phyloP scores from a whole-genome alignment of 2,113 vertebrate genomes.

The Hydropotes inermis region DNA sequence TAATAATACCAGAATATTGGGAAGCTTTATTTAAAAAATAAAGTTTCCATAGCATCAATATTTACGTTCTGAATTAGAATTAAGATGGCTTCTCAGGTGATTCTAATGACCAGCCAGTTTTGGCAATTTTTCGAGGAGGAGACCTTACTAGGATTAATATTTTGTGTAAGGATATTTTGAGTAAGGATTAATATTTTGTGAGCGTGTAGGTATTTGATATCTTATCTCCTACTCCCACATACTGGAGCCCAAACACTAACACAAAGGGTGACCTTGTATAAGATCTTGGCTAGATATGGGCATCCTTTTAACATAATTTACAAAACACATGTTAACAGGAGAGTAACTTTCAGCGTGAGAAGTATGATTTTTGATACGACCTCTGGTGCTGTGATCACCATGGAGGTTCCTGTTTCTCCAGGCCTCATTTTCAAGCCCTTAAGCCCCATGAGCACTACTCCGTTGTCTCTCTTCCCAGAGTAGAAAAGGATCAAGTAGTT shows the following conservation, averaged over 20 bases:
- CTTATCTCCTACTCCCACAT: neutral
- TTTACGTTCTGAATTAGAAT: neutral
- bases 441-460: neutral
- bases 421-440: neutral
- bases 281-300: neutral
- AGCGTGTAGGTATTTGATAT: neutral
- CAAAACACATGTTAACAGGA: neutral
- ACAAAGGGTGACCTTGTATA: neutral
- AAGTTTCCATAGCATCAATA: neutral
- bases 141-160: neutral
- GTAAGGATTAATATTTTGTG: neutral
- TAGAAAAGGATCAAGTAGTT: neutral
- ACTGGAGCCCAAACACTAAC: neutral
- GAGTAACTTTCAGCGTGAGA: neutral
- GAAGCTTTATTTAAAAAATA: neutral
- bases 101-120: neutral
- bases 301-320: neutral
- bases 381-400: neutral
- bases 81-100: neutral
- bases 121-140: neutral
- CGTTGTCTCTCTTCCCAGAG: neutral
- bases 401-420: neutral
- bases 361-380: neutral
- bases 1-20: neutral
- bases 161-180: neutral